A percentile compares a stretch with the other conserved stretches of the same genome.
Conservation (phyloP, 2,888 invertebrate species). For the Drosophila borborema region DNA sequence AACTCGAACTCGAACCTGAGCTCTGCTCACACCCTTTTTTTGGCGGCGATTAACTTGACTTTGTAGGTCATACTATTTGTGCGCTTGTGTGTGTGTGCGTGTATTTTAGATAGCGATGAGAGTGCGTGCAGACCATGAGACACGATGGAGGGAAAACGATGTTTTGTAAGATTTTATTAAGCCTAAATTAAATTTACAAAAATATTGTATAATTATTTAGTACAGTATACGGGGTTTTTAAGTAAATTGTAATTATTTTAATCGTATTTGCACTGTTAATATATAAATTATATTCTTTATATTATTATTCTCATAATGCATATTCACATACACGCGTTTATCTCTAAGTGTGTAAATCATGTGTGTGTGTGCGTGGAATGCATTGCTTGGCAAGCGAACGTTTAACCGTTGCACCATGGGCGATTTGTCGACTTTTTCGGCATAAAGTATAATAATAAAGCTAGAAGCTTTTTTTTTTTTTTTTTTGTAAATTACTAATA, state of each 20-base stretch:
- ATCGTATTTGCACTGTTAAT: no score
- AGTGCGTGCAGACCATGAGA: background rate
- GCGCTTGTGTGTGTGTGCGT: background rate
- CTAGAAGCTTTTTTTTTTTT: no score
- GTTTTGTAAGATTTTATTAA: background rate
- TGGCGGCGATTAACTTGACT: constrained; percentile 56
- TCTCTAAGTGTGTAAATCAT: background rate
- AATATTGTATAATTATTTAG: background rate
- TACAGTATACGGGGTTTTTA: background rate
- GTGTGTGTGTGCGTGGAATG: constrained; percentile 21
- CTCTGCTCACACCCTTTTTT: constrained; percentile 33
- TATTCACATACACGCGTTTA: background rate
- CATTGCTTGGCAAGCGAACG: constrained; percentile 1
- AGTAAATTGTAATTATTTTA: background rate
- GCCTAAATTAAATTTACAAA: background rate
- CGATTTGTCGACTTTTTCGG: no score
- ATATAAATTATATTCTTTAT: background rate
- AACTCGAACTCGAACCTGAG: constrained; percentile 6
- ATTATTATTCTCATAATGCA: background rate
- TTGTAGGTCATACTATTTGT: constrained; percentile 67
- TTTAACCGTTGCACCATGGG: constrained; percentile 6
- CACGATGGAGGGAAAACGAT: background rate
- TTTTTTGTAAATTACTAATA: no score
- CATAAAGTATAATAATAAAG: no score
- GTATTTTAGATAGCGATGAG: constrained; percentile 1